A percentile compares a stretch with the other conserved stretches of the same genome.
Conservation (phyloP, 2,113 vertebrate species). For the Abramis brama region DNA sequence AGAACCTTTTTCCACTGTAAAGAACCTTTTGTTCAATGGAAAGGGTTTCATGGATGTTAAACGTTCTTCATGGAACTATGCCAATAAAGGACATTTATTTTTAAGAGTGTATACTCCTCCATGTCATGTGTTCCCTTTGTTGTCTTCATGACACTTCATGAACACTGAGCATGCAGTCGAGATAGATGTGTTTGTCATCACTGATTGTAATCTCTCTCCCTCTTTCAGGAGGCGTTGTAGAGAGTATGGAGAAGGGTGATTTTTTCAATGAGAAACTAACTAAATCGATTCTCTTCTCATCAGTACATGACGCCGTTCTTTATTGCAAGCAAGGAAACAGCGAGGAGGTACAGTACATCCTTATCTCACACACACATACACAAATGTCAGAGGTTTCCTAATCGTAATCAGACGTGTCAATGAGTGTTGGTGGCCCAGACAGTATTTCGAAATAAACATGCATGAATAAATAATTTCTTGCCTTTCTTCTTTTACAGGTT, state of each 20-base stretch:
- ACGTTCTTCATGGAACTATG: neutral
- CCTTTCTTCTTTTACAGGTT: slow-evolving; percentile 59
- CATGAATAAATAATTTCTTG: neutral
- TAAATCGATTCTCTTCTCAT: slow-evolving; percentile 84
- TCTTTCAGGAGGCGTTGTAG: slow-evolving; percentile 74
- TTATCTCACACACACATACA: slow-evolving; percentile 27
- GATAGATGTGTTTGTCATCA: neutral
- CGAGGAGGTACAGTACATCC: slow-evolving; percentile 41
- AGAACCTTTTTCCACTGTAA: neutral
- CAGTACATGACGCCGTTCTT: slow-evolving; percentile 82
- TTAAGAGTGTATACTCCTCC: neutral
- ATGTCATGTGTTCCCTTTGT: neutral
- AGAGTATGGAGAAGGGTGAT: slow-evolving; percentile 81
- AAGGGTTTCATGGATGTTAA: neutral
- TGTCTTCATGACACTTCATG: neutral
- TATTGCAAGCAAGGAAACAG: slow-evolving; percentile 62
- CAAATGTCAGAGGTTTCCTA: neutral
- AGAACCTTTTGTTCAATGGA: neutral
- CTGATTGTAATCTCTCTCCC: neutral
- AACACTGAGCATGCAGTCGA: neutral
- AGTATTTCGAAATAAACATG: neutral
- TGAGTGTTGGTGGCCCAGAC: neutral
- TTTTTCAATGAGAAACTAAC: slow-evolving; percentile 86
- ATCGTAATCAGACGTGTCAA: neutral
- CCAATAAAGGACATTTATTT: neutral